Percentiles rank a stretch among this genome's conserved stretches.
Evolutionary conservation across 2,113 vertebrate species (phyloP).

Genomic region (Rhineura floridana): DNA sequence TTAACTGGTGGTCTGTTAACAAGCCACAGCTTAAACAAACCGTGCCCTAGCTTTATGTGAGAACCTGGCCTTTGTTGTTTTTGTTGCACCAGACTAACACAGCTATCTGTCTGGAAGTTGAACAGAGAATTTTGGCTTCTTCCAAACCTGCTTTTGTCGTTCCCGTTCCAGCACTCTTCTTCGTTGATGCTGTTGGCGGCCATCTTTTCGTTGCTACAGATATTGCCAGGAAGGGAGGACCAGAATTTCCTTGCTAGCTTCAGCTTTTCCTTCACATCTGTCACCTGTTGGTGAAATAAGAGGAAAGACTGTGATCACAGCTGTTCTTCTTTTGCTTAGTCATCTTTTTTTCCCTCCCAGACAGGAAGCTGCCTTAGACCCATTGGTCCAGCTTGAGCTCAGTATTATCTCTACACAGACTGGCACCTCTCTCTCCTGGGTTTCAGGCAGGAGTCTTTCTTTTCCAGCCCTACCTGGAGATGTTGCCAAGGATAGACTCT

Average conservation of each 20-base stretch:
- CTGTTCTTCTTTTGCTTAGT: background rate
- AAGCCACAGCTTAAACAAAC: no score
- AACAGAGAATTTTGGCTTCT: background rate
- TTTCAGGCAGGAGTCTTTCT: background rate
- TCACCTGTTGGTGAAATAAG: conserved; percentile 77
- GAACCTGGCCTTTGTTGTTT: no score
- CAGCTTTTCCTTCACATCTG: conserved; percentile 94
- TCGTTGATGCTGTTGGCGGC: conserved; percentile 79
- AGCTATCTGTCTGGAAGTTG: no score
- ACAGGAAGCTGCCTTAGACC: no score
- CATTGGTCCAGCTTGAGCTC: background rate
- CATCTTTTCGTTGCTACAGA: conserved; percentile 88
- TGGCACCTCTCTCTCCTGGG: background rate
- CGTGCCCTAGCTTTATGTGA: no score
- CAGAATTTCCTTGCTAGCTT: conserved; percentile 97
- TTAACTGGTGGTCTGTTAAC: no score
- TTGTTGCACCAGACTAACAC: no score
- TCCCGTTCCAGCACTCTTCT: conserved; percentile 90
- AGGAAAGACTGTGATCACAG: background rate
- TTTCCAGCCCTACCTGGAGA: background rate
- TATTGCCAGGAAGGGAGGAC: conserved; percentile 91
- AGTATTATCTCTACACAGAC: background rate
- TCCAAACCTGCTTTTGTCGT: conserved; percentile 90
- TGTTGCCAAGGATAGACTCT: no score
- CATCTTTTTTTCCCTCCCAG: background rate